phyloP scores from a whole-genome alignment of 2,888 invertebrate genomes.

The Drosophila neutralis region DNA sequence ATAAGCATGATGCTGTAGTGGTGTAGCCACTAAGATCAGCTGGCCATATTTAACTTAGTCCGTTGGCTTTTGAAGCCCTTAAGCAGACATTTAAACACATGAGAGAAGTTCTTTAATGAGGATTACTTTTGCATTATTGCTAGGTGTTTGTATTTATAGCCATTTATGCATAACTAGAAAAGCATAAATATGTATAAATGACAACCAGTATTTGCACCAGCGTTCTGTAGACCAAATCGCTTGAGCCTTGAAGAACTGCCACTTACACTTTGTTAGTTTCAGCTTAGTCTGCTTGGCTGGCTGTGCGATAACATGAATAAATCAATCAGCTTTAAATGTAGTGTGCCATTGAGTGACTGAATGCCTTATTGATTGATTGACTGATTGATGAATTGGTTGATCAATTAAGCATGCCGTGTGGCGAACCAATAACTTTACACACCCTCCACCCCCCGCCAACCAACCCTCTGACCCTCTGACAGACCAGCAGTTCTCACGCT shows the following conservation, averaged over 20 bases:
- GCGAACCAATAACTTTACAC: constrained; percentile 8
- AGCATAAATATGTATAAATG: not conserved
- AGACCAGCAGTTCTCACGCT: constrained; percentile 23
- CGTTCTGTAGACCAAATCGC: not conserved
- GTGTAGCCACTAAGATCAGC: not conserved
- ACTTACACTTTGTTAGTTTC: not conserved
- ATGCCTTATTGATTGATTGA: constrained; percentile 35
- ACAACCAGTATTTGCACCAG: too few relatives aligned
- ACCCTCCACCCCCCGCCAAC: not conserved
- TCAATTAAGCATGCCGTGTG: constrained; percentile 45
- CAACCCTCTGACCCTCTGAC: not conserved
- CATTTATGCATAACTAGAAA: not conserved
- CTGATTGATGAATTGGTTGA: constrained; percentile 45
- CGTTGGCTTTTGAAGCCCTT: constrained; percentile 4
- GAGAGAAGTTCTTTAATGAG: not conserved
- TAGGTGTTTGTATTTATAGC: not conserved
- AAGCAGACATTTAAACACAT: constrained; percentile 15
- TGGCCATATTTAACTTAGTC: constrained; percentile 17
- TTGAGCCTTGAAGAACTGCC: not conserved
- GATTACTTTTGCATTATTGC: not conserved
- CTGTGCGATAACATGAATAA: constrained; percentile 31
- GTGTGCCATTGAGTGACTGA: constrained; percentile 22
- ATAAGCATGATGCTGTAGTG: constrained; percentile 12
- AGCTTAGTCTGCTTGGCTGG: not conserved
- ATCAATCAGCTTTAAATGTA: constrained; percentile 50